These are phyloP conservation scores for Tamandua tetradactyla DNA, from an alignment of 2,797 vertebrate species.

Conservation along the genomic window DNA sequence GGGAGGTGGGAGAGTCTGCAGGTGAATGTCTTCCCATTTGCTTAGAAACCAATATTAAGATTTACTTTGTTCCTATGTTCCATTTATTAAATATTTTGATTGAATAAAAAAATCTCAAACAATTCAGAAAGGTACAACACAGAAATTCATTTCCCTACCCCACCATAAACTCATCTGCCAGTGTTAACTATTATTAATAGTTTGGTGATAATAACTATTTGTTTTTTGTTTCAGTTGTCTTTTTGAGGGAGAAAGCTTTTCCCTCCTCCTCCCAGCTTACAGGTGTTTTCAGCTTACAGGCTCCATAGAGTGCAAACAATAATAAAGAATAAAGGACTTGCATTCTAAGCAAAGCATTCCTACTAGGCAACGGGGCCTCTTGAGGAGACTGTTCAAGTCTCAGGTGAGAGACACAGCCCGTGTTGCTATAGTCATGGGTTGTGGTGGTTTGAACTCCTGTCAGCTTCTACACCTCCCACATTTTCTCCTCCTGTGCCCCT, in stretches of 20 bases:
- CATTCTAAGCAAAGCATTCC: neutral
- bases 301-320: neutral
- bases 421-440: rapidly evolving
- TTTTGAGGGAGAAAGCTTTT: neutral
- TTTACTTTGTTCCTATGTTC: neutral
- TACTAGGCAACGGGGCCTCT: neutral
- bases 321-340: neutral
- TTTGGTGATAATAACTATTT: neutral
- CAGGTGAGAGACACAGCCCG: neutral
- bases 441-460: neutral
- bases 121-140: neutral
- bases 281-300: conserved; percentile 10
- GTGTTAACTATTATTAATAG: neutral
- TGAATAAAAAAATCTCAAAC: neutral
- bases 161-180: neutral
- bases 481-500: neutral
- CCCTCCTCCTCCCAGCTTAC: neutral
- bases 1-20: neutral
- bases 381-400: neutral
- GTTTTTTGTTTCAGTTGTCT: neutral
- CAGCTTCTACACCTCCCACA: neutral
- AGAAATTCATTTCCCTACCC: neutral
- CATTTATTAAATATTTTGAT: neutral
- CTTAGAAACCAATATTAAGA: neutral
- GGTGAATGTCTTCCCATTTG: neutral